Conservation (phyloP, 2,113 vertebrate species). For the Microcebus tavaratra region DNA sequence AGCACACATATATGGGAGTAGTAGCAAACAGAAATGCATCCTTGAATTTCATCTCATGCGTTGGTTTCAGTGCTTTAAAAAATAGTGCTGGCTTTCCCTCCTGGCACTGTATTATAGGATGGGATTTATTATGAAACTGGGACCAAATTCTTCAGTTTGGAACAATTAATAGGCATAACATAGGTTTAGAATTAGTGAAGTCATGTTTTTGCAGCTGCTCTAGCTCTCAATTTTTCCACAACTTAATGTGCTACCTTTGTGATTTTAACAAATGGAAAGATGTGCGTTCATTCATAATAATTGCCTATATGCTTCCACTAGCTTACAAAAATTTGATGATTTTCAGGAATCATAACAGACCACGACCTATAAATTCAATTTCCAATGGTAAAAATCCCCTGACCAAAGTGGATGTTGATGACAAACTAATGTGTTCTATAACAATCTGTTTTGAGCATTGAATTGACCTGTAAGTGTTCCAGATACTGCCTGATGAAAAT, state of each 20-base stretch:
- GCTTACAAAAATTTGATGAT: conserved; percentile 69
- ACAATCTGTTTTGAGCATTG: conserved; percentile 81
- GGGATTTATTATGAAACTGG: conserved; percentile 13
- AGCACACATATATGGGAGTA: background rate
- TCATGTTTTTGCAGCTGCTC: conserved; percentile 62
- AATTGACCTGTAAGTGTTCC: conserved; percentile 86
- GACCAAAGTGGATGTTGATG: conserved; percentile 73
- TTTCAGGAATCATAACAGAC: conserved; percentile 75
- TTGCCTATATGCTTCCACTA: conserved; percentile 56
- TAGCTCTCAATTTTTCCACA: conserved; percentile 27
- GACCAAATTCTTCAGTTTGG: conserved; percentile 50
- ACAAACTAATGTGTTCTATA: conserved; percentile 81
- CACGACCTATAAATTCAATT: conserved; percentile 84
- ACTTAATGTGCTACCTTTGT: conserved; percentile 56
- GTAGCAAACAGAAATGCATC: background rate
- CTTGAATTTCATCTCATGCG: background rate
- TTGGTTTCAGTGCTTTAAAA: background rate
- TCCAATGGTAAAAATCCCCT: conserved; percentile 83
- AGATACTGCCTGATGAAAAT: conserved; percentile 84
- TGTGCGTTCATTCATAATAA: conserved; percentile 60
- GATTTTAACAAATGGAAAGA: conserved; percentile 71
- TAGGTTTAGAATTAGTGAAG: conserved; percentile 57
- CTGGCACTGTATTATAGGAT: background rate
- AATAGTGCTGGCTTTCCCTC: background rate
- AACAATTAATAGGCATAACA: conserved; percentile 71